Conservation (phyloP, 2,888 invertebrate species). For the Eupithecia subumbrata region DNA sequence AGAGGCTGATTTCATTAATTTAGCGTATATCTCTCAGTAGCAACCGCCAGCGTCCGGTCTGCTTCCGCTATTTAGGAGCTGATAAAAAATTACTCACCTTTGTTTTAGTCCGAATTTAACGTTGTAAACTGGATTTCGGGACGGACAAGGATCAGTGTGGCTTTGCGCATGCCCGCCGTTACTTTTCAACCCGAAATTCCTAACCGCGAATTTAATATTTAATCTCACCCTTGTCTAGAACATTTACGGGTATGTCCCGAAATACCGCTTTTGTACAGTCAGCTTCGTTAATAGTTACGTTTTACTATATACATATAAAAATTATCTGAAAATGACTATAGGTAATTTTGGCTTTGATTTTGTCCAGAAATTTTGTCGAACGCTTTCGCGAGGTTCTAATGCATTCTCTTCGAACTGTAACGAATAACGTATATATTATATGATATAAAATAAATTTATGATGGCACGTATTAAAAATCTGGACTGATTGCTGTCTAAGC, state of each 20-base stretch:
- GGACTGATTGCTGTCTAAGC: not conserved
- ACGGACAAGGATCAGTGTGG: constrained; percentile 63
- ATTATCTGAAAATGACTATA: not conserved
- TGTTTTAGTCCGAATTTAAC: constrained; percentile 71
- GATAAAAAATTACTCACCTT: constrained; percentile 73
- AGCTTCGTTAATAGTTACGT: not conserved
- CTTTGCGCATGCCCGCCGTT: constrained; percentile 69
- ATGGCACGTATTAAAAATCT: not conserved
- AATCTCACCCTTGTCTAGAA: constrained; percentile 83
- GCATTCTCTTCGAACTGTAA: not conserved
- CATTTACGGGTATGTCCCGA: constrained; percentile 77
- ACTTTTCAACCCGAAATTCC: constrained; percentile 81
- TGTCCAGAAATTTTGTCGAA: not conserved
- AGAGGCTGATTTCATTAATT: constrained; percentile 55
- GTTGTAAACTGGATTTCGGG: constrained; percentile 68
- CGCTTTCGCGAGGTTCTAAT: not conserved
- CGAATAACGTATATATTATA: no score
- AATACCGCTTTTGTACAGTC: constrained; percentile 64
- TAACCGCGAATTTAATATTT: constrained; percentile 83
- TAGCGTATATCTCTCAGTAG: constrained; percentile 48
- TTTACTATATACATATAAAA: not conserved
- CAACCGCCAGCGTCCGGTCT: constrained; percentile 48
- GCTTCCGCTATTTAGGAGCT: constrained; percentile 57
- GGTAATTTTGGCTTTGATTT: not conserved
- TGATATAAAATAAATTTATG: no score